Evolutionary conservation across 1,140 invertebrate genomes (phyloP).

Genomic region (Brachionus calyciflorus): DNA sequence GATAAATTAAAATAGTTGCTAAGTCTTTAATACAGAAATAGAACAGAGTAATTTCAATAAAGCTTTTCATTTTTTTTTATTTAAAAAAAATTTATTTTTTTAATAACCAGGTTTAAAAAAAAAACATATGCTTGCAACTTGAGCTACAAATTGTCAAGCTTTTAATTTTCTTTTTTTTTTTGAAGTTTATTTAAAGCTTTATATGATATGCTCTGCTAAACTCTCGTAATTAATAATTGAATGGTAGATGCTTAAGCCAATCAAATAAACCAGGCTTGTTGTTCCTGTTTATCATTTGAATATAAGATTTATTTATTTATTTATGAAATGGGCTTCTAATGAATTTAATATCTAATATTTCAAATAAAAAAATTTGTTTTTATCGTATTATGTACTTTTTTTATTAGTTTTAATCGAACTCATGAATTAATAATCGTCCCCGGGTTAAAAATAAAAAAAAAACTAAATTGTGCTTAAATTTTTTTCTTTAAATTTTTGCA

Average conservation of each 20-base stretch:
- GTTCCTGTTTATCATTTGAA: background rate
- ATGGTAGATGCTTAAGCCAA: background rate
- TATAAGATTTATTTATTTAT: too few species aligned
- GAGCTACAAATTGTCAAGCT: constrained; percentile 11
- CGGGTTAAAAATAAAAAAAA: too few species aligned
- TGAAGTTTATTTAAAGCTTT: background rate
- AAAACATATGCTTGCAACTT: constrained; percentile 24
- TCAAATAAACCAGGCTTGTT: background rate
- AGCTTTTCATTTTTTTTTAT: background rate
- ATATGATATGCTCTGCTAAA: constrained; percentile 26
- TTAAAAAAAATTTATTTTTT: background rate
- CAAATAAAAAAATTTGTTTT: too few species aligned
- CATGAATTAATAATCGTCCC: too few species aligned
- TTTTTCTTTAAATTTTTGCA: too few species aligned
- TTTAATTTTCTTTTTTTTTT: too few species aligned
- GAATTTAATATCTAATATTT: too few species aligned
- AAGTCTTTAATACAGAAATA: constrained; percentile 7
- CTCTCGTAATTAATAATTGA: constrained; percentile 16
- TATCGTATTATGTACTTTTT: too few species aligned
- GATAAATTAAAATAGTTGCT: constrained; percentile 22
- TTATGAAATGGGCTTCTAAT: too few species aligned
- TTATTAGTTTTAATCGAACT: too few species aligned
- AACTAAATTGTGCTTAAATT: too few species aligned
- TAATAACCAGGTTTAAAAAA: background rate
- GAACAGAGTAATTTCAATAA: background rate